Base-by-base conservation (phyloP, 2,113 vertebrate genomes). In the Podarcis raffonei region DNA sequence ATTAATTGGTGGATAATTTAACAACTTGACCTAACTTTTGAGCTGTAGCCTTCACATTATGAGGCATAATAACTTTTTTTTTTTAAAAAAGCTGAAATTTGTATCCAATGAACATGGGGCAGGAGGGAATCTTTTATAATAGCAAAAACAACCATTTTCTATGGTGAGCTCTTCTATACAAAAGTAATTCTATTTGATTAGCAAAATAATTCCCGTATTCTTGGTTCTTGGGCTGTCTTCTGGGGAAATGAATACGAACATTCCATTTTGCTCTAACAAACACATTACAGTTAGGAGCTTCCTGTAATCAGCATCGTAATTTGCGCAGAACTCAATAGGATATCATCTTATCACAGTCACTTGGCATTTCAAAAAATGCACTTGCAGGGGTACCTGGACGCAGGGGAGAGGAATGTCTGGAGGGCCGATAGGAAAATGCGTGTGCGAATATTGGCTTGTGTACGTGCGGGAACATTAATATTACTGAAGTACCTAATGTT, bases 101-200 rank as follows among this genome's bases (percentile, higher is more conserved):
- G 76, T 15, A 62, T 53, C 42, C 77, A 69, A n/a, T 87, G 30
- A 80, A 30, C 66, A 37, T 87, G 76, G 30, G 25, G 35, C 9
- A 35, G n/a, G 9, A 4, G 59, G 59, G n/a, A 20, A 82, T 32
- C 35, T 37, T 77, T 48, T 77, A 77, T 9, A 39, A 16, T 66
- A 82, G 35, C 62, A 35, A 12, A 23, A 32, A 23, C 22, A 35
- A 81, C 20, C 22, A 48, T 37, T 68, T 42, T 23, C 53, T 9
- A 9, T 39, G 27, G 12, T 72, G 30, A 35, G 12, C 68, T 57
- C 1, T 53, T 69, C 25, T 35, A 8, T 27, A 3, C 25, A 69
- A 75, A 83, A 78, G 81, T 69, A 68, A 83, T 57, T 68, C 59
- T 68, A 57, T 77, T 77, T 53, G 32, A 72, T 83, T 87, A 78